phyloP scores from a whole-genome alignment of 1,140 invertebrate species.

The Arctopsyche grandis region DNA sequence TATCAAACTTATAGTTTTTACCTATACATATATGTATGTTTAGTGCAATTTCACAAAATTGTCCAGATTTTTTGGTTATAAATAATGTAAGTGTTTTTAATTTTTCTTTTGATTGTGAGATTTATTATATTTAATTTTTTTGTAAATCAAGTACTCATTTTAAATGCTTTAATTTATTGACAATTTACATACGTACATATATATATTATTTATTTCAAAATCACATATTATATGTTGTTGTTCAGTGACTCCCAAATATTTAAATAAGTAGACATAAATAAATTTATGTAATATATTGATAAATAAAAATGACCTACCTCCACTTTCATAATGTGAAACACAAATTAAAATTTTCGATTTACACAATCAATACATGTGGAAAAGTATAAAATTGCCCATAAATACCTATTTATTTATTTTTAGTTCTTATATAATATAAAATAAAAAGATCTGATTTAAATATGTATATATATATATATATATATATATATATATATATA shows the following conservation, averaged over 20 bases:
- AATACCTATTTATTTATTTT: not conserved
- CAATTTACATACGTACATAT: not conserved
- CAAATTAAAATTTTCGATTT: not conserved
- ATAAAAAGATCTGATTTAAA: not conserved
- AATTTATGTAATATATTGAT: not conserved
- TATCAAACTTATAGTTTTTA: not conserved
- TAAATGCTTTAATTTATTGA: not conserved
- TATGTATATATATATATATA: too few relatives aligned
- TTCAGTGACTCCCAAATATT: not conserved
- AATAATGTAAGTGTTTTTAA: not conserved
- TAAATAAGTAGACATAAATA: not conserved
- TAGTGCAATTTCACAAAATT: not conserved
- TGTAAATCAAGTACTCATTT: not conserved
- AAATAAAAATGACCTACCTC: slow-evolving; percentile 3
- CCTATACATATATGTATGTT: not conserved
- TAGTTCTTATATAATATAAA: not conserved
- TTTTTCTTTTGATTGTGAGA: not conserved
- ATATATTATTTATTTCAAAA: too few relatives aligned
- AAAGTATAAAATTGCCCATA: not conserved
- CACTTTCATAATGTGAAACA: not conserved
- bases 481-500: too few relatives aligned
- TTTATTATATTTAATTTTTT: not conserved
- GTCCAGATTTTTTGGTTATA: not conserved
- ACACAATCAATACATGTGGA: not conserved
- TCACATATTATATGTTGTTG: too few relatives aligned